Evolutionary conservation across 2,888 invertebrate species (phyloP).

Genomic region (Lepetodrilus schrolli): DNA sequence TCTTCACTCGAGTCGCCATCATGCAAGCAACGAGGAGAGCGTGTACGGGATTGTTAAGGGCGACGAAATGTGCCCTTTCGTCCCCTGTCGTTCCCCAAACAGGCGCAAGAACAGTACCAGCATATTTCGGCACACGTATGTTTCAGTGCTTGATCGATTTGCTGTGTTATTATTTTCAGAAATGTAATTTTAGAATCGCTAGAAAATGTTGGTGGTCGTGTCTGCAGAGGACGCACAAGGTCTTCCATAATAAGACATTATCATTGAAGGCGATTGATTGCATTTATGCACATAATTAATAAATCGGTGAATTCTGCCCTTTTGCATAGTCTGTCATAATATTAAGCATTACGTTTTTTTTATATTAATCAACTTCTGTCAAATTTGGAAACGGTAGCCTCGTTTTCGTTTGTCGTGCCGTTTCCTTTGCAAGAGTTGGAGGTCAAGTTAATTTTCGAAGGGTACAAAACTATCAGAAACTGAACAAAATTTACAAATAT

Average conservation of each 20-base stretch:
- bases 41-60: slow-evolving; percentile 79
- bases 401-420: neutral
- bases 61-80: slow-evolving; percentile 78
- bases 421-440: neutral
- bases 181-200: neutral
- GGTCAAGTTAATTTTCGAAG: neutral
- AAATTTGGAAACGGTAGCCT: too few species aligned
- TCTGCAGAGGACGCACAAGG: slow-evolving; percentile 31
- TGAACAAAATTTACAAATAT: too few species aligned
- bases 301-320: too few species aligned
- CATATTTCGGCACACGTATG: slow-evolving; percentile 78
- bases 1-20: slow-evolving; percentile 76
- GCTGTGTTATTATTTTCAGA: neutral
- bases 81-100: slow-evolving; percentile 77
- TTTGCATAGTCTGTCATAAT: too few species aligned
- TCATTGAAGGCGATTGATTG: neutral
- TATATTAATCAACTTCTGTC: too few species aligned
- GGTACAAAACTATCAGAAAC: too few species aligned
- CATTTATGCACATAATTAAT: too few species aligned
- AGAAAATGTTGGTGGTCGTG: neutral
- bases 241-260: neutral
- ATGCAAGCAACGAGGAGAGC: slow-evolving; percentile 79
- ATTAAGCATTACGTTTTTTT: too few species aligned
- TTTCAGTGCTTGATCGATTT: slow-evolving; percentile 54
- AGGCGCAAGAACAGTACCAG: slow-evolving; percentile 77